Conservation (phyloP, 2,113 vertebrate genomes). For the Festucalex cinctus region DNA sequence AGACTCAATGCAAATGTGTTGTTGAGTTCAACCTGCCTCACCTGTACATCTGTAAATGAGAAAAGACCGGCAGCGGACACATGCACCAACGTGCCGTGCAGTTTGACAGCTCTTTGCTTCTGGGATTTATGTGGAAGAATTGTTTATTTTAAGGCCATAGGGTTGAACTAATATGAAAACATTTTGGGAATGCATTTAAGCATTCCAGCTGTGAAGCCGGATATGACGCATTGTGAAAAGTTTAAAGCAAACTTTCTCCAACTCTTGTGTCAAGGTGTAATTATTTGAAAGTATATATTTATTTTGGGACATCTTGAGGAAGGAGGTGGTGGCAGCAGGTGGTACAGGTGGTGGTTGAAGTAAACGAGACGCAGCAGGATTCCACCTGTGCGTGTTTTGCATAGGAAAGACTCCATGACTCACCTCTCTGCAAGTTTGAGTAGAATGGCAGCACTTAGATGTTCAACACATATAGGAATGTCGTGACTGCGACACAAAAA, state of each 20-base stretch:
- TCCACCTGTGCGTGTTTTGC: slow-evolving; percentile 19
- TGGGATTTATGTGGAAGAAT: no score
- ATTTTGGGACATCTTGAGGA: slow-evolving; percentile 7
- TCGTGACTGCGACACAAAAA: slow-evolving; percentile 18
- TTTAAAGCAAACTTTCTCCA: slow-evolving; percentile 28
- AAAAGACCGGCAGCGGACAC: no score
- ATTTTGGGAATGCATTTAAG: not conserved
- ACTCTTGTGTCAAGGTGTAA: slow-evolving; percentile 13
- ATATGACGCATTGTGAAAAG: not conserved
- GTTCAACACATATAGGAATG: slow-evolving; percentile 13
- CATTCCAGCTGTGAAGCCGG: not conserved
- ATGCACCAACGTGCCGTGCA: no score
- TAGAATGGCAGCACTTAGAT: slow-evolving; percentile 9
- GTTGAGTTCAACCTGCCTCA: no score
- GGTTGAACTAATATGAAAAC: not conserved
- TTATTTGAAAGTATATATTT: slow-evolving; percentile 31
- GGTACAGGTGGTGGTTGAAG: slow-evolving; percentile 2
- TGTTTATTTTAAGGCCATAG: not conserved
- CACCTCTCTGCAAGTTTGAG: slow-evolving; percentile 20
- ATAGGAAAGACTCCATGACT: slow-evolving; percentile 25
- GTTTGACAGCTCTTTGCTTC: no score
- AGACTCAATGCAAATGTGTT: no score
- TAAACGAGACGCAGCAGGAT: slow-evolving; percentile 21
- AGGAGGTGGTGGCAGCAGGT: slow-evolving; percentile 18
- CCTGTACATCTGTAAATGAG: no score